phyloP scores from a whole-genome alignment of 2,888 invertebrate genomes.

The Ceriagrion tenellum region DNA sequence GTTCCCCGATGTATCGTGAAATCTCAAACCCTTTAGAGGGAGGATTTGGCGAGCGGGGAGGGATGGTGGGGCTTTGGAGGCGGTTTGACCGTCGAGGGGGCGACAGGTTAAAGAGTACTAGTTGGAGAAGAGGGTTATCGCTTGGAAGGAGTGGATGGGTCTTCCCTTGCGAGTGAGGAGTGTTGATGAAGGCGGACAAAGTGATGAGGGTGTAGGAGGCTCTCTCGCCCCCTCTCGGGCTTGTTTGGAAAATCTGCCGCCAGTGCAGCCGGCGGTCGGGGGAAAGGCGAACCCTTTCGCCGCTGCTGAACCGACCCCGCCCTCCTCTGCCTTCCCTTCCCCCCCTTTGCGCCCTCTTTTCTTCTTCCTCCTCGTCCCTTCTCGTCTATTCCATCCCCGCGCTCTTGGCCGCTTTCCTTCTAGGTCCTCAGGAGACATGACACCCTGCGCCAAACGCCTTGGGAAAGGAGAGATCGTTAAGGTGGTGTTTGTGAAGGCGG shows the following conservation, averaged over 20 bases:
- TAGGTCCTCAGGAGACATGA: not conserved
- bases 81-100: not conserved
- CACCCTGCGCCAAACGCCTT: slow-evolving; percentile 14
- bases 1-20: too few relatives aligned
- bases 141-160: not conserved
- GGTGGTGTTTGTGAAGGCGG: not conserved
- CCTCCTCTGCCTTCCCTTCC: not conserved
- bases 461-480: not conserved
- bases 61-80: not conserved
- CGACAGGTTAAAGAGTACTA: not conserved
- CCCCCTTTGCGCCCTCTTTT: not conserved
- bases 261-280: not conserved
- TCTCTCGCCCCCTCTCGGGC: slow-evolving; percentile 8
- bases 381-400: not conserved
- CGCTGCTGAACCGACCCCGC: not conserved
- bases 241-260: slow-evolving; percentile 46
- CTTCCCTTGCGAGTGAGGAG: not conserved
- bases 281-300: not conserved
- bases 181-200: slow-evolving; percentile 50
- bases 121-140: not conserved
- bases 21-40: too few relatives aligned
- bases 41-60: not conserved
- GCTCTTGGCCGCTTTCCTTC: not conserved
- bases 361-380: not conserved
- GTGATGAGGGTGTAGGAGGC: slow-evolving; percentile 38